A percentile compares a stretch with the other conserved stretches of the same genome.
Conservation (phyloP, 2,888 invertebrate genomes). For the Dryobota labecula region DNA sequence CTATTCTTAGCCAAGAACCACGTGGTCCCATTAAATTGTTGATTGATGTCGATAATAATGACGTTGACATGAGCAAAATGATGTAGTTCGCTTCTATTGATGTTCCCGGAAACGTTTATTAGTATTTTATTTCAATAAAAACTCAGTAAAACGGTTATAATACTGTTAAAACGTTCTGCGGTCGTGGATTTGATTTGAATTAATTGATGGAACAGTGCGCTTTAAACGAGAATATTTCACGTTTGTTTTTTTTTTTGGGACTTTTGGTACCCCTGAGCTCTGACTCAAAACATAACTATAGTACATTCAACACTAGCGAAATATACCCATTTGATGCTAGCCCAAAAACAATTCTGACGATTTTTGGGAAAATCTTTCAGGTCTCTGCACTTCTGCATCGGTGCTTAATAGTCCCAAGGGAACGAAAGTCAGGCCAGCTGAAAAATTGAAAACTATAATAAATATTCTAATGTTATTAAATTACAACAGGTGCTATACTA, state of each 20-base stretch:
- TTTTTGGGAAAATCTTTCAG: neutral
- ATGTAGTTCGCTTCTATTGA: conserved; percentile 18
- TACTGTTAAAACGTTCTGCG: neutral
- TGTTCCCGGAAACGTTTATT: conserved; percentile 30
- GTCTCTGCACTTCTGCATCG: neutral
- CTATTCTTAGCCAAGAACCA: conserved; percentile 49
- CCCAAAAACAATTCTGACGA: neutral
- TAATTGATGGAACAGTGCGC: neutral
- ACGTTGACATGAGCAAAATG: conserved; percentile 21
- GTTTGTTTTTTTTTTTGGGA: neutral
- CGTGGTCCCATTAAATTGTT: conserved; percentile 49
- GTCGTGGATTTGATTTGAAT: neutral
- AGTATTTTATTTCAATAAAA: conserved; percentile 14
- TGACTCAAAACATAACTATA: neutral
- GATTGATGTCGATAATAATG: conserved; percentile 35
- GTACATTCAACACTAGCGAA: neutral
- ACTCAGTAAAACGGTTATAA: conserved; percentile 10
- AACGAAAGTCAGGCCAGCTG: neutral
- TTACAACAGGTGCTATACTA: no score
- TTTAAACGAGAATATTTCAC: neutral
- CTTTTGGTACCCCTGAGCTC: neutral
- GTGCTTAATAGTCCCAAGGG: neutral
- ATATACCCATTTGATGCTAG: neutral
- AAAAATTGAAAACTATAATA: no score
- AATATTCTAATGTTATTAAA: no score